Evolutionary conservation across 2,888 invertebrate species (phyloP), one percentile per base, ranked within the genome.

Genomic region (Chalcis sispes): DNA sequence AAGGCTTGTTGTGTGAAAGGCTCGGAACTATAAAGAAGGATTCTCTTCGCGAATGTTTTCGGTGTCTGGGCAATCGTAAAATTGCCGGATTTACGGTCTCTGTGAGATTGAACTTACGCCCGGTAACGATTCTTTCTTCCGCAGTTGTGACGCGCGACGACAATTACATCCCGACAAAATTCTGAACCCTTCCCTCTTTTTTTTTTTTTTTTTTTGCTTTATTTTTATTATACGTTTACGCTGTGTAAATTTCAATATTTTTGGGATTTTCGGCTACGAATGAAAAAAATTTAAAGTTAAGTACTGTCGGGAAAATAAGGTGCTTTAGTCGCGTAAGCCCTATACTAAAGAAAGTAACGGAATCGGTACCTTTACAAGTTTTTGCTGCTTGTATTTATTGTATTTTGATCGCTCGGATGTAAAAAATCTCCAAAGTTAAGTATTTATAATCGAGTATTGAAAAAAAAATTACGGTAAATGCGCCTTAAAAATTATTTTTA

Each of bases 21-120:
- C 5, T 8, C 46, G 32, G 20, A 5, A 25, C 36, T 3, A 2
- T n/a, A 67, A 46, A 27, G 40, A 52, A 29, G 25, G 36, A n/a
- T n/a, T n/a, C 29, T 29, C 8, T 36, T 13, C 46, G 15, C 67
- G 56, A 58, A 15, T 71, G 52, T 61, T 59, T 59, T 23, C 20
- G 32, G 27, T 20, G 15, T 23, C 7, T 48, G 4, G 27, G 48
- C 13, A 20, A 58, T 64, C 70, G 65, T 58, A 50, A 58, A 64
- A 65, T 58, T 59, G 42, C 66, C 72, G 76, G 72, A 77, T 72
- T 72, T 72, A 72, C 67, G 50, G 50, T 72, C 46, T 72, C 29
- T 25, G 18, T 25, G 42, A 32, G 15, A 0, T 23, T 20, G 42
- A 23, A 23, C 40, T 20, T n/a, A 20, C 18, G 20, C 13, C 2